phyloP scores from a whole-genome alignment of 2,113 vertebrate genomes.

The Brachypteracias leptosomus region DNA sequence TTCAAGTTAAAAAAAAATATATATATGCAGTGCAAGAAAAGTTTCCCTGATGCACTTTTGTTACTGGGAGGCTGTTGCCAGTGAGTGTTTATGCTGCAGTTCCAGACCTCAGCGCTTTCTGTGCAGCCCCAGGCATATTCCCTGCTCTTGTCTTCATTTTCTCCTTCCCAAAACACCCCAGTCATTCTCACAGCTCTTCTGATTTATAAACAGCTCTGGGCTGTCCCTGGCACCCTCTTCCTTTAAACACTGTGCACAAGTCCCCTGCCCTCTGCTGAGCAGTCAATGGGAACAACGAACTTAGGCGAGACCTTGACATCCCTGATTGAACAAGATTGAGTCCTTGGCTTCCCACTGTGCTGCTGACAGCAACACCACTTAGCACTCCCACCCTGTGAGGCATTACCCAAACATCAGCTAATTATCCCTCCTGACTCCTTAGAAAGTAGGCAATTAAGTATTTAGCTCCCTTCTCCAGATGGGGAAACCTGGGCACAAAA shows the following conservation, averaged over 20 bases:
- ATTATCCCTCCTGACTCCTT: conserved; percentile 20
- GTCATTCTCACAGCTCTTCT: neutral
- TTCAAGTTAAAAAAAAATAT: too few species aligned
- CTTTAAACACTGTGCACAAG: neutral
- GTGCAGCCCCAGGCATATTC: neutral
- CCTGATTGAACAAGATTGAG: neutral
- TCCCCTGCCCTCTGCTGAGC: neutral
- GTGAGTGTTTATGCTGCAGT: neutral
- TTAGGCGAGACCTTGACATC: neutral
- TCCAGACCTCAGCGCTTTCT: neutral
- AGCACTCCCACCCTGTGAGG: conserved; percentile 10
- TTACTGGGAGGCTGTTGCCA: neutral
- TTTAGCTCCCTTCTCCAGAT: neutral
- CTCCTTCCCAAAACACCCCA: neutral
- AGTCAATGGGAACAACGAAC: neutral
- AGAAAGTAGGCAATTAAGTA: conserved; percentile 30
- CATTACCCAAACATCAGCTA: conserved; percentile 45
- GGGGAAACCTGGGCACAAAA: neutral
- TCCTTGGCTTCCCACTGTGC: conserved; percentile 36
- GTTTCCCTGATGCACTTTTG: neutral
- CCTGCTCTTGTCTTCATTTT: neutral
- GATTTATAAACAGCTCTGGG: neutral
- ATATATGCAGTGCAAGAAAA: neutral
- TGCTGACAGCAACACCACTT: conserved; percentile 34
- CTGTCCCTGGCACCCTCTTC: neutral